A percentile compares a stretch with the other conserved stretches of the same genome.
phyloP scores from a whole-genome alignment of 2,113 vertebrate species.

The Meleagris gallopavo region DNA sequence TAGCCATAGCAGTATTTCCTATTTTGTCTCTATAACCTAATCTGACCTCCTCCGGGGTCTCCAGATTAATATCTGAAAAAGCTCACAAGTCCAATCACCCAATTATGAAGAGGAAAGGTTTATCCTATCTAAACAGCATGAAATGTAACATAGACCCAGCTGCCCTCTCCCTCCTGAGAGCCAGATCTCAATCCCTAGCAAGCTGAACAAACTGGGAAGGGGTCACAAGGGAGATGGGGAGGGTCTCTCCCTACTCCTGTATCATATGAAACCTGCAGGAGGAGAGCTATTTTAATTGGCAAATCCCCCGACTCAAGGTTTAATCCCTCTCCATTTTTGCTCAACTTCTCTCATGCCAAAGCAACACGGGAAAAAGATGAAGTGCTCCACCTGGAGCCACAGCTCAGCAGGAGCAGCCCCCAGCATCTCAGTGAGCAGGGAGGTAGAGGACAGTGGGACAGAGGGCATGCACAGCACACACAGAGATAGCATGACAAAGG shows the following conservation, averaged over 20 bases:
- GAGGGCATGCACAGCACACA: neutral
- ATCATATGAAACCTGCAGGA: slow-evolving; percentile 58
- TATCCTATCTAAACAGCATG: slow-evolving; percentile 76
- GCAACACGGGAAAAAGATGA: accelerated
- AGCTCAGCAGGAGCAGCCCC: neutral
- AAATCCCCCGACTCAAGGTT: slow-evolving; percentile 35
- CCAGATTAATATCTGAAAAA: slow-evolving; percentile 76
- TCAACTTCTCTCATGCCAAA: neutral
- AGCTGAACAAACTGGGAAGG: slow-evolving; percentile 65
- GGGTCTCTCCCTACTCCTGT: slow-evolving; percentile 11
- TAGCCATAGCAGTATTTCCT: slow-evolving; percentile 70
- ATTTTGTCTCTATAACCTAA: slow-evolving; percentile 79
- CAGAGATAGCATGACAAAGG: neutral
- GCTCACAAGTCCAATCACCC: slow-evolving; percentile 64
- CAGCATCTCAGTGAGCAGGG: accelerated
- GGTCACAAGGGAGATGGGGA: slow-evolving; percentile 20
- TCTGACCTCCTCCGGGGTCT: slow-evolving; percentile 62
- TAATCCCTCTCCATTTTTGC: slow-evolving; percentile 22
- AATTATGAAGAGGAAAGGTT: slow-evolving; percentile 74
- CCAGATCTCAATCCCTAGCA: slow-evolving; percentile 63
- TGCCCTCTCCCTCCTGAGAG: slow-evolving; percentile 10
- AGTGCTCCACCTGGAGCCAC: neutral
- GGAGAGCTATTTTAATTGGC: slow-evolving; percentile 52
- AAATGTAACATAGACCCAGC: slow-evolving; percentile 70
- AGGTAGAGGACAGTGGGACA: neutral